Evolutionary conservation across 2,888 invertebrate genomes (phyloP), one percentile per base, ranked within the genome.

Genomic region (Drosophila yooni): DNA sequence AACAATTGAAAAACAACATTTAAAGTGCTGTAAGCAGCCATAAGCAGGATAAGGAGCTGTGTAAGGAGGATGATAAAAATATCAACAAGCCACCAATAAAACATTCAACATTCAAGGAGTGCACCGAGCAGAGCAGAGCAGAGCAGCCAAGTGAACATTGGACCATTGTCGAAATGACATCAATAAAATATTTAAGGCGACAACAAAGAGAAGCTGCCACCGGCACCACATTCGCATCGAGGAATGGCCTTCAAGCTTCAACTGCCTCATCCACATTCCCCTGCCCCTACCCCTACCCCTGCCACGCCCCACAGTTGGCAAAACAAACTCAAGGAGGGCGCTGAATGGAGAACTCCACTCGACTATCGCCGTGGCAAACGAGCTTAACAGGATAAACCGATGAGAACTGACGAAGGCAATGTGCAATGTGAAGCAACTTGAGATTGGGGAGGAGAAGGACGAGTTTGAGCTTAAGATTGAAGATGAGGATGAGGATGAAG

Each of bases 131-230:
- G 43, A 74, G 50, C 33, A 43, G 60, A 57, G 33, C 54, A 18
- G 64, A 70, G 82, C 83, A 76, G 62, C 68, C 75, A 83, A 86
- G 83, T 87, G 79, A 82, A 69, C 79, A 81, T 70, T 77, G 72
- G 65, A 81, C 73, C 63, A 83, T 88, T 90, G 87, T 88, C 79
- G 71, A 79, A 88, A 88, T 79, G 83, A 83, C 90, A 86, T 88
- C 81, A 87, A 88, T 88, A 86, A 88, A 86, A 89, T 81, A 83
- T 83, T 86, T 74, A 88, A 82, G 73, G 76, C 70, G 72, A 74
- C 77, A 87, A 76, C 67, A 77, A 75, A 78, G 73, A 67, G 70
- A 58, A 52, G 70, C 65, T 57, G 57, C 46, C 11, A 40, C 71
- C 70, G 59, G 70, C 15, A 33, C 72, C 69, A 64, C 71, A 69